A percentile compares a stretch with the other conserved stretches of the same genome.
These are phyloP conservation scores for Dryadula phaetusa DNA, from an alignment of 2,888 invertebrate species.

Conservation along the genomic window DNA sequence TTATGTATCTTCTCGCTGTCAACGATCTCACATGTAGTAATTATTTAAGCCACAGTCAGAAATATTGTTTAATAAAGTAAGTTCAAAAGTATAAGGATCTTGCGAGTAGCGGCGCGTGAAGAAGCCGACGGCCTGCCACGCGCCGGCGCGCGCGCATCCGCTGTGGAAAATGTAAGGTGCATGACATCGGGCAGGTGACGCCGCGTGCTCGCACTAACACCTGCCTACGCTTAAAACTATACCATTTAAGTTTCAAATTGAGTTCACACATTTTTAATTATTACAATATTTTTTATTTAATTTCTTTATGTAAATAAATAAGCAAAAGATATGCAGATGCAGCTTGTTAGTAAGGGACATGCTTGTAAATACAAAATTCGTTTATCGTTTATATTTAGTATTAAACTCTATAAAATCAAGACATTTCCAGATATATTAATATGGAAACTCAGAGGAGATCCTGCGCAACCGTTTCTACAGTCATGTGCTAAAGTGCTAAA, in stretches of 20 bases:
- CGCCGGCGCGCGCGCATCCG: slow-evolving; percentile 68
- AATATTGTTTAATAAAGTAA: slow-evolving; percentile 43
- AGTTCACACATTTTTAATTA: slow-evolving; percentile 20
- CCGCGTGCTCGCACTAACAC: slow-evolving; percentile 36
- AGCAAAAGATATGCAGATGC: not conserved
- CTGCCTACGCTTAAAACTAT: slow-evolving; percentile 29
- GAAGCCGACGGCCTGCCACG: slow-evolving; percentile 70
- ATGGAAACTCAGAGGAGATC: not conserved
- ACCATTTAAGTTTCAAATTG: slow-evolving; percentile 26
- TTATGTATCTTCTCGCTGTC: slow-evolving; percentile 6
- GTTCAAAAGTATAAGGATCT: slow-evolving; percentile 42
- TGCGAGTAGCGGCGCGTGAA: slow-evolving; percentile 47
- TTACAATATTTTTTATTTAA: not conserved
- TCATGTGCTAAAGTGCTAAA: not conserved
- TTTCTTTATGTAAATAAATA: not conserved
- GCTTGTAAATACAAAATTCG: not conserved
- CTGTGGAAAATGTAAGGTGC: slow-evolving; percentile 72
- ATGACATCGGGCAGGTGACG: slow-evolving; percentile 65
- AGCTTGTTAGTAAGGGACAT: not conserved
- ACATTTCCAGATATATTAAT: not conserved
- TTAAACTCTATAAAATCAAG: not conserved
- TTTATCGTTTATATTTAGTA: not conserved
- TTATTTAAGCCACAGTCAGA: slow-evolving; percentile 40
- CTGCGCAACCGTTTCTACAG: not conserved
- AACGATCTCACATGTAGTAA: slow-evolving; percentile 18